Conservation (phyloP, 2,888 invertebrate genomes). For the Hirtodrosophila duncani region DNA sequence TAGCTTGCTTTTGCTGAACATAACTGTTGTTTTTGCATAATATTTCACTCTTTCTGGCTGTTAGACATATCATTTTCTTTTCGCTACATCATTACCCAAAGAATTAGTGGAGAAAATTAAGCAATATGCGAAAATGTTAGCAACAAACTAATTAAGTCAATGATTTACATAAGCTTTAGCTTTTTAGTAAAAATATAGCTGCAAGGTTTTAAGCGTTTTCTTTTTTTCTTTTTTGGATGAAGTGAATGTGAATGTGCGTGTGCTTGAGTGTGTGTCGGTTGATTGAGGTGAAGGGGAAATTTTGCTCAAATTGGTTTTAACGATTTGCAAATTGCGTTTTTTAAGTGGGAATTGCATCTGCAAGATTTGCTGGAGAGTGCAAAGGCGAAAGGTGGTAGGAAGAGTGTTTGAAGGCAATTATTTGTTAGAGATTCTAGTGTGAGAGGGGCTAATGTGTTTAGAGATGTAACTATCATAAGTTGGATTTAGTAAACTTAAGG, state of each 20-base stretch:
- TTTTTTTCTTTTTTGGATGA: constrained; percentile 21
- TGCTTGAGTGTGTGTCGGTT: constrained; percentile 1
- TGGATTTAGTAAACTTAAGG: no score
- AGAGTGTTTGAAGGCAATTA: no score
- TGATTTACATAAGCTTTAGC: constrained; percentile 51
- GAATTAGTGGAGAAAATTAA: constrained; percentile 56
- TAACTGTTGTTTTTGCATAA: constrained; percentile 66
- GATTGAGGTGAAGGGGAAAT: constrained; percentile 60
- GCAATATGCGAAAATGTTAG: constrained; percentile 44
- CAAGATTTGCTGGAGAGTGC: constrained; percentile 14
- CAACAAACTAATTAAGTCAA: constrained; percentile 42
- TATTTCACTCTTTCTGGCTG: constrained; percentile 21
- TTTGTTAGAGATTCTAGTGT: no score
- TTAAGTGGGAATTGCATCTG: constrained; percentile 14
- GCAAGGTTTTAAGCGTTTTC: constrained; percentile 14
- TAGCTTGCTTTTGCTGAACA: no score
- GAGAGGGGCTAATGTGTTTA: no score
- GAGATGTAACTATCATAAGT: no score
- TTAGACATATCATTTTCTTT: constrained; percentile 18
- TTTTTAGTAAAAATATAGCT: constrained; percentile 20
- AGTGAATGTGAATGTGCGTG: constrained; percentile 28
- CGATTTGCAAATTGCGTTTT: constrained; percentile 33
- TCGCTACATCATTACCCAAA: constrained; percentile 37
- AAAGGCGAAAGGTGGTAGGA: no score
- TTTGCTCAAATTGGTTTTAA: constrained; percentile 33